Evolutionary conservation across 1,140 invertebrate species (phyloP).

Genomic region (Drosophila nebulosa): DNA sequence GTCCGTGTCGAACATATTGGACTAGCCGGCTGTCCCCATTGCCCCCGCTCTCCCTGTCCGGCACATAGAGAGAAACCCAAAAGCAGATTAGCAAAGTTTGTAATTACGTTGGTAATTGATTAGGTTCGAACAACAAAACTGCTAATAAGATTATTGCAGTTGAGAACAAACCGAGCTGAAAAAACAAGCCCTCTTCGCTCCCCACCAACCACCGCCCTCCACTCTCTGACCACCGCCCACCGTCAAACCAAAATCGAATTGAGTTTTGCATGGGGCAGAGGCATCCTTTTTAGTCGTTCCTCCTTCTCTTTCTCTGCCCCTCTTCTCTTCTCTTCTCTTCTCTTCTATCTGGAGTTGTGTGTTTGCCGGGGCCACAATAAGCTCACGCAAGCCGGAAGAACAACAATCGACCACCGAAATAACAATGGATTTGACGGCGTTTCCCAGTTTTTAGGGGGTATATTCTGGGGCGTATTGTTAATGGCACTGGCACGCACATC

Average conservation of each 20-base stretch:
- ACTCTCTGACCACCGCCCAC: constrained; percentile 4
- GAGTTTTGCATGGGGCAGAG: constrained; percentile 49
- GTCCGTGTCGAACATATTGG: constrained; percentile 24
- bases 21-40: not conserved
- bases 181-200: constrained; percentile 56
- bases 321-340: not conserved
- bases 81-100: constrained; percentile 81
- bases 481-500: constrained; percentile 60
- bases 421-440: constrained; percentile 76
- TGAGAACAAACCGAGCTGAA: constrained; percentile 75
- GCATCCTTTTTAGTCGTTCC: constrained; percentile 17
- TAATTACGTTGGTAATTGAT: constrained; percentile 81
- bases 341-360: constrained; percentile 33
- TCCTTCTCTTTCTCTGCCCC: not conserved
- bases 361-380: constrained; percentile 61
- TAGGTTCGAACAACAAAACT: constrained; percentile 81
- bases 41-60: not conserved
- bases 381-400: constrained; percentile 77
- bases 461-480: constrained; percentile 74
- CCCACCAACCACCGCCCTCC: not conserved
- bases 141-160: constrained; percentile 81
- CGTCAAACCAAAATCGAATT: constrained; percentile 55
- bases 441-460: constrained; percentile 70
- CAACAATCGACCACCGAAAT: constrained; percentile 77
- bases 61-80: constrained; percentile 23